phyloP scores from a whole-genome alignment of 2,797 vertebrate species.

The Amniataba percoides region DNA sequence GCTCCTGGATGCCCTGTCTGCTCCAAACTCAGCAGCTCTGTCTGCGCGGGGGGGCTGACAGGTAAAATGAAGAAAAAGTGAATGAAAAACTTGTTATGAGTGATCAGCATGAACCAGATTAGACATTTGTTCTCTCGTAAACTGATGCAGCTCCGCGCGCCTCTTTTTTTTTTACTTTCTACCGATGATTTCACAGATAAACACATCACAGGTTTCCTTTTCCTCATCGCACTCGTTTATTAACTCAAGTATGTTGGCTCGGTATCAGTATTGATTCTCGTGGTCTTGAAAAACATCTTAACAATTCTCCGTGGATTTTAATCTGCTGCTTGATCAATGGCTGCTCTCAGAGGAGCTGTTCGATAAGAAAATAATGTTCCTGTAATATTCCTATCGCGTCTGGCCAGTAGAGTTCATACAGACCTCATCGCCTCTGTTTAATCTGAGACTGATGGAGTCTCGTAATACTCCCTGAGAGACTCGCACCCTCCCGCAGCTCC shows the following conservation, averaged over 20 bases:
- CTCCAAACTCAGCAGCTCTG: not conserved
- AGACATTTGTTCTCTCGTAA: rapidly evolving
- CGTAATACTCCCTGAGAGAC: not conserved
- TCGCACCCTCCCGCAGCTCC: not conserved
- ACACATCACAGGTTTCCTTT: too few species aligned
- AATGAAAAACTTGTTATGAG: not conserved
- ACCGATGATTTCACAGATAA: not conserved
- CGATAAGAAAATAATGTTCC: not conserved
- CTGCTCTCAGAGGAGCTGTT: slow-evolving; percentile 15
- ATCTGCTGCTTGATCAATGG: slow-evolving; percentile 12
- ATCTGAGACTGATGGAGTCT: not conserved
- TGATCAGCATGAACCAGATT: not conserved
- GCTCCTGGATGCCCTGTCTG: slow-evolving; percentile 8
- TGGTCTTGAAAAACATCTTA: slow-evolving; percentile 15
- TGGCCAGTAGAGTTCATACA: not conserved
- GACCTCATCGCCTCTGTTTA: slow-evolving; percentile 12
- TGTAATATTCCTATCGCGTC: slow-evolving; percentile 12
- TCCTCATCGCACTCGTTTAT: not conserved
- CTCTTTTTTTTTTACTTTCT: slow-evolving; percentile 36
- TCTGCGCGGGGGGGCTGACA: not conserved
- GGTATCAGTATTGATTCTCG: slow-evolving; percentile 4
- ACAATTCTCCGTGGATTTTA: slow-evolving; percentile 13
- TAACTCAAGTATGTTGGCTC: not conserved
- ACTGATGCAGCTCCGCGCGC: too few species aligned
- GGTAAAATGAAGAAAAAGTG: not conserved